A percentile compares a stretch with the other conserved stretches of the same genome.
Conservation (phyloP, 2,888 invertebrate species). For the Brenthis ino region DNA sequence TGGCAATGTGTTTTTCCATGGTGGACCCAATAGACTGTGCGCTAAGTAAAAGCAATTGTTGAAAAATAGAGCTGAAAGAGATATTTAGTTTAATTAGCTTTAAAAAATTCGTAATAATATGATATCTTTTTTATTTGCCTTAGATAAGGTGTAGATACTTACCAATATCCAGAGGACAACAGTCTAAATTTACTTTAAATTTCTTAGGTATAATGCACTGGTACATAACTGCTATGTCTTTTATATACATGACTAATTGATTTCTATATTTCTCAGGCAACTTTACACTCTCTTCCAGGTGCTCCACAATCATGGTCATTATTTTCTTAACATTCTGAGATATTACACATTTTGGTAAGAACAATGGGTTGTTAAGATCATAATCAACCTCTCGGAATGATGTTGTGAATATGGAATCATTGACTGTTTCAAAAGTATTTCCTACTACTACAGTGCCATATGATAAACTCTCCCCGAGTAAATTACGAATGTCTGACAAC, state of each 20-base stretch:
- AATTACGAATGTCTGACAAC: slow-evolving; percentile 60
- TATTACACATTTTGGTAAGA: slow-evolving; percentile 70
- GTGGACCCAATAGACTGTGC: slow-evolving; percentile 75
- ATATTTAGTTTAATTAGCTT: slow-evolving; percentile 33
- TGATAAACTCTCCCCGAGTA: slow-evolving; percentile 66
- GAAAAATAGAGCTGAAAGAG: slow-evolving; percentile 72
- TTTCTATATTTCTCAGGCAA: slow-evolving; percentile 65
- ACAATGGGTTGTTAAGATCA: slow-evolving; percentile 65
- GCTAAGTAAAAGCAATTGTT: slow-evolving; percentile 79
- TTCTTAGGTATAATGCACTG: slow-evolving; percentile 71
- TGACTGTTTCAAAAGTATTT: slow-evolving; percentile 43
- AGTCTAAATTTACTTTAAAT: slow-evolving; percentile 68
- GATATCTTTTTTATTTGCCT: too few species aligned
- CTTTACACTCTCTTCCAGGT: slow-evolving; percentile 68
- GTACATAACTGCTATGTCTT: slow-evolving; percentile 73
- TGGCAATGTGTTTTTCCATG: slow-evolving; percentile 67
- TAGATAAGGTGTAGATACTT: slow-evolving; percentile 35
- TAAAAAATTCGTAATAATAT: background rate
- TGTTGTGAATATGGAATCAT: slow-evolving; percentile 54
- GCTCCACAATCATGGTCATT: slow-evolving; percentile 64
- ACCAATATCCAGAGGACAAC: slow-evolving; percentile 76
- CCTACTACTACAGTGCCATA: slow-evolving; percentile 64
- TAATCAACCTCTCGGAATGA: slow-evolving; percentile 47
- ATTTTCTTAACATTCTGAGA: slow-evolving; percentile 70
- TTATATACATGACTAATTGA: slow-evolving; percentile 65